Percentiles rank a stretch among this genome's conserved stretches.
Conservation (phyloP, 2,888 invertebrate genomes). For the Branchellion lobata region DNA sequence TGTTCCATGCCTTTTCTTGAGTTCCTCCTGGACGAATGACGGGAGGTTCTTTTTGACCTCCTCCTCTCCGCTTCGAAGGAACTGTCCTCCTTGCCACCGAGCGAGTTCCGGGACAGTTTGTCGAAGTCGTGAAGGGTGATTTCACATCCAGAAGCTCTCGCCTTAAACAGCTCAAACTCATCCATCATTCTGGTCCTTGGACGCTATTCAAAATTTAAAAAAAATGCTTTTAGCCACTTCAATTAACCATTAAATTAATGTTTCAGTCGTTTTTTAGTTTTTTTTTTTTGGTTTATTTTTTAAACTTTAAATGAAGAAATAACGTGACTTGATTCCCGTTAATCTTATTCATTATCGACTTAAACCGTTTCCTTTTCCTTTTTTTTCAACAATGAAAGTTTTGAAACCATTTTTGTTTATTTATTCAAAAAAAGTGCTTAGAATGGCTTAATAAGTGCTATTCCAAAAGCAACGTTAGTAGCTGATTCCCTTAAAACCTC, state of each 20-base stretch:
- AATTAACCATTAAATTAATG: not conserved
- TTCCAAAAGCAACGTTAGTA: no score
- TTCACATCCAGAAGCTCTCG: slow-evolving; percentile 42
- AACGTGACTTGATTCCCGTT: no score
- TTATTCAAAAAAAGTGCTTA: no score
- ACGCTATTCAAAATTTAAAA: no score
- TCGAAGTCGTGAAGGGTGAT: slow-evolving; percentile 24
- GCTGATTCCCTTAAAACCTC: no score
- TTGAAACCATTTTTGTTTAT: no score
- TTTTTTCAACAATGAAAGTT: no score
- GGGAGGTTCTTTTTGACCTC: not conserved
- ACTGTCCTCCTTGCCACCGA: not conserved
- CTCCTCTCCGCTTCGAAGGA: not conserved
- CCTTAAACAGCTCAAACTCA: slow-evolving; percentile 43
- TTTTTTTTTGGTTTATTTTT: not conserved
- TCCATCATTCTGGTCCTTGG: slow-evolving; percentile 37
- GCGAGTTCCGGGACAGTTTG: not conserved
- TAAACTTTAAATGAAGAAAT: not conserved
- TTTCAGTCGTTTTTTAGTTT: not conserved
- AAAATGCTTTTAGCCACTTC: not conserved
- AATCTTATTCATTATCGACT: no score
- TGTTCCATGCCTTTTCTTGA: not conserved
- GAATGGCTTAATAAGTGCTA: no score
- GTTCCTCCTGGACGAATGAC: not conserved
- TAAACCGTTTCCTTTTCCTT: no score